A percentile compares a stretch with the other conserved stretches of the same genome.
Evolutionary conservation across 1,140 invertebrate genomes (phyloP).

Genomic region (Brachionus angularis): DNA sequence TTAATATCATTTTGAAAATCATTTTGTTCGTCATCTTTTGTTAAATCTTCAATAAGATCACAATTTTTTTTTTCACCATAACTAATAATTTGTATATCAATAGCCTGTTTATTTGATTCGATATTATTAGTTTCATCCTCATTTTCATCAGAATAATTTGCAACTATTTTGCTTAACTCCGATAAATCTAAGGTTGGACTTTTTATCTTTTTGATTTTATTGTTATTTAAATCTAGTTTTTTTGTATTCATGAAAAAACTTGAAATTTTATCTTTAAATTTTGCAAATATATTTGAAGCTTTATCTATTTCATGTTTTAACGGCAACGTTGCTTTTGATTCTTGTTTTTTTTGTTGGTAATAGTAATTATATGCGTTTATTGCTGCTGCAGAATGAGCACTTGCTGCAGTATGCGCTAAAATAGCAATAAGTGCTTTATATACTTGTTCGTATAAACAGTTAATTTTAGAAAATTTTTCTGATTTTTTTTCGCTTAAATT

Average conservation of each 20-base stretch:
- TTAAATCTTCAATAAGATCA: not conserved
- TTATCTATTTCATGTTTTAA: conserved; percentile 35
- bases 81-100: too few relatives aligned
- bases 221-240: too few relatives aligned
- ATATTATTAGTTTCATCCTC: too few relatives aligned
- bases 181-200: too few relatives aligned
- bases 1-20: not conserved
- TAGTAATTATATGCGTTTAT: conserved; percentile 14
- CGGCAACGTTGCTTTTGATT: not conserved
- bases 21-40: conserved; percentile 7
- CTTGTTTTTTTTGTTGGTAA: not conserved
- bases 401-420: conserved; percentile 39
- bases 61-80: too few relatives aligned
- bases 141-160: too few relatives aligned
- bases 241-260: too few relatives aligned
- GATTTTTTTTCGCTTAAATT: too few relatives aligned
- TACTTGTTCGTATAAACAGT: conserved; percentile 5
- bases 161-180: too few relatives aligned
- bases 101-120: too few relatives aligned
- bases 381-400: conserved; percentile 25
- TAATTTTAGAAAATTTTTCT: too few relatives aligned
- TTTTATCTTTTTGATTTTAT: too few relatives aligned
- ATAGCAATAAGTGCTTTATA: conserved; percentile 15
- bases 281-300: conserved; percentile 16
- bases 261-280: conserved; percentile 31